phyloP scores from a whole-genome alignment of 2,797 vertebrate genomes.

The Somateria mollissima region DNA sequence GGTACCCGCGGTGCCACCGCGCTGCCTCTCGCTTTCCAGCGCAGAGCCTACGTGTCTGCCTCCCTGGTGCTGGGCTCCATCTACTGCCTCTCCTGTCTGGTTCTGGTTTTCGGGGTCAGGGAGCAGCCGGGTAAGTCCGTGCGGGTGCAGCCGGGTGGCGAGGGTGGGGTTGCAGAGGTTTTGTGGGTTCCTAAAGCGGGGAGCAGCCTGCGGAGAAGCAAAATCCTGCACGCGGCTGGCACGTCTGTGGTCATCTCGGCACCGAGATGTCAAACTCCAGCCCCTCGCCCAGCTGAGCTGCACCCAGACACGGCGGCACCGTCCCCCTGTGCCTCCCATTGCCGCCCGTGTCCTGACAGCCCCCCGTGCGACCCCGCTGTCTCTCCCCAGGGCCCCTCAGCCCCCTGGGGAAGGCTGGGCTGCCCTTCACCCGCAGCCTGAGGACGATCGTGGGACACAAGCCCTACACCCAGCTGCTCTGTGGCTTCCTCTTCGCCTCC shows the following conservation, averaged over 20 bases:
- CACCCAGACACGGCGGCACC: fast-evolving
- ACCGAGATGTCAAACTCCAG: fast-evolving
- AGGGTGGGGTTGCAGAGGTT: background rate
- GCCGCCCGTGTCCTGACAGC: fast-evolving
- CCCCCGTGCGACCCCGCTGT: background rate
- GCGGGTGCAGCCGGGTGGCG: background rate
- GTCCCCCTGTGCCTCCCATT: background rate
- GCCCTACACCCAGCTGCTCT: slow-evolving; percentile 75
- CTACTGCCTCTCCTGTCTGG: slow-evolving; percentile 67
- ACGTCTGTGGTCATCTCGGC: background rate
- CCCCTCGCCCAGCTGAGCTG: background rate
- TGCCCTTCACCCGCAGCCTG: slow-evolving; percentile 68
- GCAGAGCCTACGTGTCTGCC: slow-evolving; percentile 60
- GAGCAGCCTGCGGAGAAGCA: fast-evolving
- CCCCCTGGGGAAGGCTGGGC: slow-evolving; percentile 4
- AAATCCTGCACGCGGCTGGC: background rate
- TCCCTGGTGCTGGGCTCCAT: slow-evolving; percentile 60
- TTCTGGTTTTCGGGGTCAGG: slow-evolving; percentile 74
- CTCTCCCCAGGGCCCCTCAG: background rate
- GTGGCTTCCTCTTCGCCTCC: slow-evolving; percentile 76
- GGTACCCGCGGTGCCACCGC: background rate
- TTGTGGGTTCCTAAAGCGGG: background rate
- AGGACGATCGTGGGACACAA: slow-evolving; percentile 70
- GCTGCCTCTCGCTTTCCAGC: slow-evolving; percentile 17
- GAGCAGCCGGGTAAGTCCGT: slow-evolving; percentile 64